These are phyloP conservation scores for Hipparchia semele DNA, from an alignment of 2,888 invertebrate species.

Conservation along the genomic window DNA sequence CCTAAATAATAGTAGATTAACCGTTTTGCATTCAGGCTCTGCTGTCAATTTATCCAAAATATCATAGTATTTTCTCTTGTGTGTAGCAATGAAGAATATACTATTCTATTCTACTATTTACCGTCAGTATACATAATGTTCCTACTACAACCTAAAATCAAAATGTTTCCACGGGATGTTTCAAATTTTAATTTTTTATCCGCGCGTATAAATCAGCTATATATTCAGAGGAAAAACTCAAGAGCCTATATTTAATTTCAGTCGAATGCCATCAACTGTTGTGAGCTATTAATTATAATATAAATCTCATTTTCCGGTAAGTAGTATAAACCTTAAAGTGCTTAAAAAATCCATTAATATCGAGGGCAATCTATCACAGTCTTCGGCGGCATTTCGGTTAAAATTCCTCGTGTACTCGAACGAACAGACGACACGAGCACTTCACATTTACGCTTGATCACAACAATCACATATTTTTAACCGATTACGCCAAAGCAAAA, in stretches of 20 bases:
- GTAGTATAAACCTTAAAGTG: constrained; percentile 7
- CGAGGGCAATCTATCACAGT: constrained; percentile 32
- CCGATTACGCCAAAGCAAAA: no score
- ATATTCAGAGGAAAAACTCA: neutral
- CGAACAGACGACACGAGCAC: neutral
- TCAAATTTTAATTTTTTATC: no score
- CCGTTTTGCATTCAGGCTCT: no score
- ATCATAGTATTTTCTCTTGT: no score
- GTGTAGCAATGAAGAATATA: no score
- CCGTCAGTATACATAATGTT: no score
- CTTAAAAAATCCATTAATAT: constrained; percentile 35
- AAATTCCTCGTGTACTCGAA: constrained; percentile 7
- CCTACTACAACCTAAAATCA: no score
- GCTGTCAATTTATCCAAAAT: no score
- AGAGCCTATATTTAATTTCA: neutral
- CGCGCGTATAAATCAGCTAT: no score
- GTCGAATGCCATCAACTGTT: neutral
- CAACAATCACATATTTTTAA: neutral
- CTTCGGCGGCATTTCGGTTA: constrained; percentile 23
- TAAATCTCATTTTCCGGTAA: constrained; percentile 24
- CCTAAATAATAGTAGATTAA: no score
- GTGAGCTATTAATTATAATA: neutral
- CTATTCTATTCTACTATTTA: no score
- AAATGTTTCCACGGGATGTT: no score
- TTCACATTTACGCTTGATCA: neutral